Evolutionary conservation across 1,140 invertebrate genomes (phyloP), one percentile per base, ranked within the genome.

Genomic region (Drosophila nikananu): DNA sequence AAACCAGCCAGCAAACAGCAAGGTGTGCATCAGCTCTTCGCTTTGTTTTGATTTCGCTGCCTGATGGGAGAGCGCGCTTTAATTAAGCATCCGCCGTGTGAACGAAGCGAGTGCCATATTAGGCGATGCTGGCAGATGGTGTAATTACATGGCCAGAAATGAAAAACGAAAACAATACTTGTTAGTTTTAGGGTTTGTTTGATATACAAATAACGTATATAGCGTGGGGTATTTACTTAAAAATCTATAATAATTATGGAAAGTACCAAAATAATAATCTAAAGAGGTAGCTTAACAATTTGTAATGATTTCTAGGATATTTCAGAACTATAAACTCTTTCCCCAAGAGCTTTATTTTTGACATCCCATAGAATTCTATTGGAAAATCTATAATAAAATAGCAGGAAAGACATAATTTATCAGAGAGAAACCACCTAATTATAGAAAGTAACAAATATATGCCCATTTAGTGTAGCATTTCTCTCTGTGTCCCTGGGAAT

Each of bases 21-120:
- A 37, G 62, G 61, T 59, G 58, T 80, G 68, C 44, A 57, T 37
- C 41, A 44, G 23, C 44, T 63, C 65, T 51, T 42, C 60, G 30
- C 35, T 76, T 81, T 80, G 65, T 59, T 49, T 52, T 60, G 65
- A 49, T 64, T 74, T 60, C 58, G n/a, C 30, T 63, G 66, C 41
- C 66, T 62, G 73, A 59, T 84, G 63, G 77, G 77, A 70, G 77
- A 58, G 82, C 55, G 59, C 55, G 59, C 81, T 86, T 86, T 86
- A 86, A 86, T 86, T 86, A 86, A 81, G 82, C 64, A 86, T 86
- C 81, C 83, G 79, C 84, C 82, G 82, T 68, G 82, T 84, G 74
- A 81, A 72, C 72, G 49, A 37, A 51, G 55, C 81, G 13, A 23
- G 30, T 44, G 51, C 70, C 67, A 61, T 74, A 74, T 61, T 61